Percentiles rank a stretch among this genome's conserved stretches.
Evolutionary conservation across 2,113 vertebrate genomes (phyloP).

Genomic region (Sapayoa aenigma): DNA sequence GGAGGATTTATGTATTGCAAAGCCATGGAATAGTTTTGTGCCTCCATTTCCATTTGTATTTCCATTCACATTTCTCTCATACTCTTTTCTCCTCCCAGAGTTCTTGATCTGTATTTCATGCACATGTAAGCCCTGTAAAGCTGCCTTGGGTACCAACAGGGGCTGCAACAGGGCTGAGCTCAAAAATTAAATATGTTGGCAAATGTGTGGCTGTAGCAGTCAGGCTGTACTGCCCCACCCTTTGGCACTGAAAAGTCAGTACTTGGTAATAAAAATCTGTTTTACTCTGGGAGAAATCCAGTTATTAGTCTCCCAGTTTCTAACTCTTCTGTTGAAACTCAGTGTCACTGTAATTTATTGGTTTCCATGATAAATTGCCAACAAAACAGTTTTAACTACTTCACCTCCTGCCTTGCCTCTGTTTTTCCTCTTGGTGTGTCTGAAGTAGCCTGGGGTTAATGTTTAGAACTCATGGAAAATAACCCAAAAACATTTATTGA

Average conservation of each 20-base stretch:
- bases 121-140: background rate
- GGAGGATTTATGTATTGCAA: background rate
- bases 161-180: background rate
- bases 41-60: background rate
- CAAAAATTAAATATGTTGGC: background rate
- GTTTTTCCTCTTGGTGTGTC: background rate
- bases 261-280: constrained; percentile 1
- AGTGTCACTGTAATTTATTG: background rate
- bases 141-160: background rate
- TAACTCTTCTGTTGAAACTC: constrained; percentile 10
- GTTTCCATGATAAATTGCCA: background rate
- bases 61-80: background rate
- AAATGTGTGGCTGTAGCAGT: background rate
- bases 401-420: background rate
- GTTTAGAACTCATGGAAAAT: background rate
- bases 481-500: background rate
- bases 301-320: background rate
- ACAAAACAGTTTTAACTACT: background rate
- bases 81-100: background rate
- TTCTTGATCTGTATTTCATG: background rate
- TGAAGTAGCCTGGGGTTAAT: background rate
- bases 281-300: background rate
- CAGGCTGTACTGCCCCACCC: background rate
- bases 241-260: constrained; percentile 19
- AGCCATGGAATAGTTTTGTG: background rate